Base-by-base conservation (phyloP, 2,113 vertebrate species). In the Elanus axillaris region DNA sequence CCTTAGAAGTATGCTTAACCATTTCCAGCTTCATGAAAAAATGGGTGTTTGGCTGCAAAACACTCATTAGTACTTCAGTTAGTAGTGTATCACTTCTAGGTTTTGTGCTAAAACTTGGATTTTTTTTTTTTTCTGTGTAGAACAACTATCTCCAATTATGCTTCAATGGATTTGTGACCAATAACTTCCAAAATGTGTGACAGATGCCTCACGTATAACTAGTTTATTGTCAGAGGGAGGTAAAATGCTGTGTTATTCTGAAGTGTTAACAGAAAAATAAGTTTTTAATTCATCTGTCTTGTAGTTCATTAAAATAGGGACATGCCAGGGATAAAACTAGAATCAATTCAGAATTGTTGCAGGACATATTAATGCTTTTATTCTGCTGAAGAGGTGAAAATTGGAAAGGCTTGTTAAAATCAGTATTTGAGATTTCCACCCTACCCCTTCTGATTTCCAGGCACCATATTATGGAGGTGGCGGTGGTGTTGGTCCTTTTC, bases 401-500 rank as follows among this genome's bases (percentile, higher is more conserved):
- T 38, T 62, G 64, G 59, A 86, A 64, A 12, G 84, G 25, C 26
- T 80, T 90, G 50, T 50, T 74, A 50, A 90, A 90, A 97, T 21
- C 62, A 72, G 11, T 56, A 32, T 80, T 64, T 97, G 77, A 97
- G 75, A 93, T 75, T 79, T 98, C 59, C 50, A 47, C 85, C 47
- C 34, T 94, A 67, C 52, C 47, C 43, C 10, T 85, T 98, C 97
- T 96, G 66, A 93, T 96, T 97, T 95, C 59, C 93, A 98, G 98
- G 97, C 97, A 93, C 91, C 98, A 2, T 98, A 96, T 95, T 97
- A 96, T 93, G 97, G 97, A 14, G 91, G 97, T 75, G 97, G 98
- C 97, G 98, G 98, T 78, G 89, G 97, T 86, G 50, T 91, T 52
- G 86, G 95, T 87, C 93, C 98, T 68, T 94, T 93, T 59, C 89